phyloP scores from a whole-genome alignment of 2,888 invertebrate species.

The Camponotus fellah region DNA sequence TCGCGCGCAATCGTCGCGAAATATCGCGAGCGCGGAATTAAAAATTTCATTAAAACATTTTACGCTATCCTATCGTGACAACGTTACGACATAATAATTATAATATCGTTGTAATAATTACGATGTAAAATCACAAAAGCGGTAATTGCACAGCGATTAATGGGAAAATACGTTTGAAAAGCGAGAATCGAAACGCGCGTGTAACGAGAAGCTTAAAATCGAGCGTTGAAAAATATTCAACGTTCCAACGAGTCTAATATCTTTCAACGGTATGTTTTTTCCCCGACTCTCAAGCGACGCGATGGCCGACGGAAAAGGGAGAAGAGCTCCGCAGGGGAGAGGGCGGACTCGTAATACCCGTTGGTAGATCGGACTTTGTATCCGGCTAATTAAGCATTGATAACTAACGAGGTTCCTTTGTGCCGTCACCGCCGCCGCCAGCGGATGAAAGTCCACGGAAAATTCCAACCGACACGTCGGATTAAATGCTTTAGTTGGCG shows the following conservation, averaged over 20 bases:
- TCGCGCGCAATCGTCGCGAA: background rate
- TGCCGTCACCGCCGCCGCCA: conserved; percentile 49
- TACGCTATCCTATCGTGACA: background rate
- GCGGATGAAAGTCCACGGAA: conserved; percentile 62
- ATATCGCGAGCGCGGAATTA: background rate
- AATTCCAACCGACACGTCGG: conserved; percentile 68
- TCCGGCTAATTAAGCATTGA: conserved; percentile 77
- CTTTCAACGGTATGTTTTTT: conserved; percentile 5
- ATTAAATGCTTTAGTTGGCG: conserved; percentile 63
- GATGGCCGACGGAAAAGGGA: conserved; percentile 7
- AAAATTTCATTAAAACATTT: conserved; percentile 18
- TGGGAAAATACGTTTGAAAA: background rate
- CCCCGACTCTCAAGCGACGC: conserved; percentile 12
- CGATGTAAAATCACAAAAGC: background rate
- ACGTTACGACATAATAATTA: background rate
- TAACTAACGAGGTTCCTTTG: conserved; percentile 78
- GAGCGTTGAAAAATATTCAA: background rate
- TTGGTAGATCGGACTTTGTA: conserved; percentile 59
- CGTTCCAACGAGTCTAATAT: background rate
- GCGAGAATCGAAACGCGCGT: background rate
- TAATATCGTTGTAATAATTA: background rate
- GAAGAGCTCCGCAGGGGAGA: conserved; percentile 5
- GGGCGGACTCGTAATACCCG: conserved; percentile 49
- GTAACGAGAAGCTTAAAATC: background rate
- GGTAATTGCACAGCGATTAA: background rate